Conservation (phyloP, 2,888 invertebrate species). For the Lithodes maja region DNA sequence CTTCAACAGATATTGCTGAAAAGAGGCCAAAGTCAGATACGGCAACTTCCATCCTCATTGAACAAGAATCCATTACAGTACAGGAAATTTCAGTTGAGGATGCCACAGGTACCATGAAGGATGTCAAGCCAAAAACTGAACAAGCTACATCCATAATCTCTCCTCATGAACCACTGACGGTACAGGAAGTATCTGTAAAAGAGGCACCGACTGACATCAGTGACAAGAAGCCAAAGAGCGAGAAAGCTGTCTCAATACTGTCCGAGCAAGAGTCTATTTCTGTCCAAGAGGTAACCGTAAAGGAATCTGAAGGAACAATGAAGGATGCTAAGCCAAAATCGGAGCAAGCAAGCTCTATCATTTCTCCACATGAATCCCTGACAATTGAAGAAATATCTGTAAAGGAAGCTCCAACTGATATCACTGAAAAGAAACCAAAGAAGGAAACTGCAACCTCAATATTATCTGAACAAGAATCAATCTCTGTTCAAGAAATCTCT, state of each 20-base stretch:
- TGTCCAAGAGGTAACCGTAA: constrained; percentile 38
- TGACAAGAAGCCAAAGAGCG: constrained; percentile 43
- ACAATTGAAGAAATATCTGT: constrained; percentile 50
- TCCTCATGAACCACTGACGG: constrained; percentile 48
- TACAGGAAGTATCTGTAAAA: constrained; percentile 52
- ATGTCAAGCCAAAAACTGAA: constrained; percentile 58
- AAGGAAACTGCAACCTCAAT: constrained; percentile 40
- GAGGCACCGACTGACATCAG: constrained; percentile 35
- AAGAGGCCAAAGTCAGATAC: constrained; percentile 42
- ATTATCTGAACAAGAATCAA: constrained; percentile 44
- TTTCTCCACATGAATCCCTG: constrained; percentile 52
- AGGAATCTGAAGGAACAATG: constrained; percentile 30
- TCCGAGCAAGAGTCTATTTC: constrained; percentile 38
- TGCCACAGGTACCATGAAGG: constrained; percentile 72
- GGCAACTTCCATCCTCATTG: constrained; percentile 39
- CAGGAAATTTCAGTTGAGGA: constrained; percentile 74
- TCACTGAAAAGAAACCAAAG: constrained; percentile 31
- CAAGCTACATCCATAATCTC: constrained; percentile 43
- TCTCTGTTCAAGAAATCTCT: constrained; percentile 42
- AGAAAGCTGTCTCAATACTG: constrained; percentile 31
- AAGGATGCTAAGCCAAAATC: constrained; percentile 43
- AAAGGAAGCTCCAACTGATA: constrained; percentile 55
- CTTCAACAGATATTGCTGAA: constrained; percentile 28
- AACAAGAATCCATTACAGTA: constrained; percentile 71
- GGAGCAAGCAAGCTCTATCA: constrained; percentile 36